Conservation (phyloP, 1,140 invertebrate genomes). For the Propsilocerus akamusi region DNA sequence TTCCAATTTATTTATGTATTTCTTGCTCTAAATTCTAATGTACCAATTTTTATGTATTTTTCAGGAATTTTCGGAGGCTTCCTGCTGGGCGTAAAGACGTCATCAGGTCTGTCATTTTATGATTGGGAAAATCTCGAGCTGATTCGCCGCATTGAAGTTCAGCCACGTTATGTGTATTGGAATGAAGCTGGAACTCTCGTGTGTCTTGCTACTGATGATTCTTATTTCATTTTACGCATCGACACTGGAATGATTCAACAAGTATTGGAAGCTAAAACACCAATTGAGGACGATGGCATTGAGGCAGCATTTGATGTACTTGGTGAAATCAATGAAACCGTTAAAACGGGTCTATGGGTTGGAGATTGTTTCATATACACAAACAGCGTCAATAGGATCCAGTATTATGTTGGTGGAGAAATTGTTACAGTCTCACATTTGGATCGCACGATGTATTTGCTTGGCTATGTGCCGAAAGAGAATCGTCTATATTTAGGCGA, state of each 20-base stretch:
- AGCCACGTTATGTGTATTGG: conserved; percentile 38
- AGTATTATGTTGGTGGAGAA: conserved; percentile 98
- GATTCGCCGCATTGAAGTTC: conserved; percentile 45
- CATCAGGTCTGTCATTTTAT: conserved; percentile 82
- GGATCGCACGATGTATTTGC: conserved; percentile 79
- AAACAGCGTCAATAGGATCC: conserved; percentile 90
- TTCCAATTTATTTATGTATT: background rate
- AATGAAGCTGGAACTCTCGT: conserved; percentile 90
- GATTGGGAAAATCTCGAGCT: conserved; percentile 93
- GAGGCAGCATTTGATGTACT: conserved; percentile 94
- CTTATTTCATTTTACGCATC: conserved; percentile 90
- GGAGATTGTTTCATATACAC: conserved; percentile 99
- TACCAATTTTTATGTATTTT: conserved; percentile 10
- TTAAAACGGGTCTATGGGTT: conserved; percentile 95
- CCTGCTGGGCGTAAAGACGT: conserved; percentile 85
- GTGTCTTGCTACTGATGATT: conserved; percentile 87
- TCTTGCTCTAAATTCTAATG: background rate
- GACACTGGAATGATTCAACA: conserved; percentile 55
- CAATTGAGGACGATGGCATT: conserved; percentile 80
- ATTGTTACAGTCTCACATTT: conserved; percentile 95
- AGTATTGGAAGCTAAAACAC: conserved; percentile 52
- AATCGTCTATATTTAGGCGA: conserved; percentile 90
- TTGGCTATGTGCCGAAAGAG: conserved; percentile 95
- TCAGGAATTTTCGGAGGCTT: conserved; percentile 88
- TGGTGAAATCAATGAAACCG: conserved; percentile 76